Conservation (phyloP, 2,113 vertebrate species). For the Hyla sarda region DNA sequence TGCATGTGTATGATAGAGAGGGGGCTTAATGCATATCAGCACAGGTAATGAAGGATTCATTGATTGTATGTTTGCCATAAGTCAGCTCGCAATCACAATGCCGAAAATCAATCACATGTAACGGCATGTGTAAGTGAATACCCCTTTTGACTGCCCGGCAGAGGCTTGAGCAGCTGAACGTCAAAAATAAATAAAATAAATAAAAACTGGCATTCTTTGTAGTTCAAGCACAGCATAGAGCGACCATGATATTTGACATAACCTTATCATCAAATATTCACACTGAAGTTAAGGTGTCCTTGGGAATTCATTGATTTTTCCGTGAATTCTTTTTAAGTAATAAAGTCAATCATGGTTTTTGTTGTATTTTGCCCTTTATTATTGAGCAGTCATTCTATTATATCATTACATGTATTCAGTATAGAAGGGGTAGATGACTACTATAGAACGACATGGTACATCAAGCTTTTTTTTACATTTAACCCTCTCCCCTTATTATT, state of each 20-base stretch:
- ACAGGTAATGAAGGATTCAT: conserved; percentile 54
- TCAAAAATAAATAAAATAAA: not conserved
- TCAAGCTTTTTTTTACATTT: too few species aligned
- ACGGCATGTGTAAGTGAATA: conserved; percentile 50
- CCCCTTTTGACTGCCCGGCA: conserved; percentile 30
- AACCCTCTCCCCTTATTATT: too few species aligned
- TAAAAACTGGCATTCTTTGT: not conserved
- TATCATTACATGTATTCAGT: not conserved
- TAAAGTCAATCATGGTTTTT: conserved; percentile 6
- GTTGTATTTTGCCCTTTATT: not conserved
- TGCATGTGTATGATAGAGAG: conserved; percentile 1
- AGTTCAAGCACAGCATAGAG: not conserved
- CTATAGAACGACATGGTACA: too few species aligned
- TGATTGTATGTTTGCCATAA: conserved; percentile 49
- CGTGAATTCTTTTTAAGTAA: conserved; percentile 12
- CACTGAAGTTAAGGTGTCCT: conserved; percentile 7
- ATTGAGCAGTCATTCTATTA: not conserved
- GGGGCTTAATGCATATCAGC: conserved; percentile 18
- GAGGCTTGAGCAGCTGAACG: not conserved
- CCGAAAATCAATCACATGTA: conserved; percentile 54
- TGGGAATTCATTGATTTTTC: conserved; percentile 43
- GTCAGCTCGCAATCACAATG: conserved; percentile 20
- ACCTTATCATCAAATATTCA: conserved; percentile 12
- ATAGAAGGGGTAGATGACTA: too few species aligned
- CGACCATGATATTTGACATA: conserved; percentile 18